Evolutionary conservation across 2,113 vertebrate species (phyloP).

Genomic region (Laticauda colubrina): DNA sequence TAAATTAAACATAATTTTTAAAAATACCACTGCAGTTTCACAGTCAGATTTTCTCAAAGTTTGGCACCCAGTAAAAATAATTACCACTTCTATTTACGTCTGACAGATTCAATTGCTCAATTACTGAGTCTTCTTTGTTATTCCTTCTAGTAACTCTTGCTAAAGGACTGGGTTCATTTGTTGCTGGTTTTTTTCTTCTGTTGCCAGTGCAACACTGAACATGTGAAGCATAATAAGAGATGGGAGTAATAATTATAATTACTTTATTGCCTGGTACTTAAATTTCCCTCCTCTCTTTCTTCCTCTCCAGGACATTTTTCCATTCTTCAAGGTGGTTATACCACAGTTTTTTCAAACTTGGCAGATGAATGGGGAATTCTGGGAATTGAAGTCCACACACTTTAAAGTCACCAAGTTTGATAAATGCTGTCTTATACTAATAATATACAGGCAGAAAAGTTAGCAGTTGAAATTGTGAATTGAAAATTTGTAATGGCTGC

Average conservation of each 20-base stretch:
- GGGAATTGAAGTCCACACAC: not conserved
- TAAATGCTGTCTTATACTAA: conserved; percentile 39
- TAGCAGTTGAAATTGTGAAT: conserved; percentile 43
- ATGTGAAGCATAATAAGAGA: conserved; percentile 39
- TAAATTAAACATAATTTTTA: conserved; percentile 32
- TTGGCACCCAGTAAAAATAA: conserved; percentile 35
- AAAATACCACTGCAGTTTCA: conserved; percentile 29
- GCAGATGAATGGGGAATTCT: not conserved
- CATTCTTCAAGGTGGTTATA: conserved; percentile 50
- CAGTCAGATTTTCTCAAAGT: conserved; percentile 27
- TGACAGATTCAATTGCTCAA: conserved; percentile 51
- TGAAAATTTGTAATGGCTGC: conserved; percentile 34
- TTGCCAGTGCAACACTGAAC: conserved; percentile 39
- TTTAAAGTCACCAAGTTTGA: not conserved
- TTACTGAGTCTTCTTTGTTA: conserved; percentile 47
- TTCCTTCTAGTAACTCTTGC: conserved; percentile 32
- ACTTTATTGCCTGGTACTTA: conserved; percentile 39
- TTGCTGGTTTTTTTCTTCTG: conserved; percentile 37
- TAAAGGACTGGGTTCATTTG: conserved; percentile 63
- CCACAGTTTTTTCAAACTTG: not conserved
- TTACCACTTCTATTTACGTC: conserved; percentile 36
- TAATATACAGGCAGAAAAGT: conserved; percentile 58
- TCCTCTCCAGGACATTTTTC: conserved; percentile 47
- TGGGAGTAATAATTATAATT: conserved; percentile 53
- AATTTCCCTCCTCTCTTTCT: not conserved